Conservation (phyloP, 2,797 vertebrate species). For the Molossus alvarezi region DNA sequence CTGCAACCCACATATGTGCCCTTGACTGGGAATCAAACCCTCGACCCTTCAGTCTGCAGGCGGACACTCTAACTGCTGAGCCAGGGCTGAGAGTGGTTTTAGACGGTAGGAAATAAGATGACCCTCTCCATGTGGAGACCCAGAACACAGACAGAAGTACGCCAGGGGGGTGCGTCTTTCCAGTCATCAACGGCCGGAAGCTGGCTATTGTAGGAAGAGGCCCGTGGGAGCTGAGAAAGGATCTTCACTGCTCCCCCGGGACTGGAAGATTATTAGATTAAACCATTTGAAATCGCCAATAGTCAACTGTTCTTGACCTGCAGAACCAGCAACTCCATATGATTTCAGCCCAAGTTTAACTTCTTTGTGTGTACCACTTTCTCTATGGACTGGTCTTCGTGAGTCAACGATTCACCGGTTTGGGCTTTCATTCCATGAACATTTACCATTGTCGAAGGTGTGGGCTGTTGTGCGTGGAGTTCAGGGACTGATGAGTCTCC, state of each 20-base stretch:
- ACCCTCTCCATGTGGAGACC: neutral
- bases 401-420: neutral
- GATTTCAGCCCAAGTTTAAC: neutral
- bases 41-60: no score
- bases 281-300: neutral
- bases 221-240: neutral
- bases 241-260: neutral
- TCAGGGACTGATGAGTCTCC: neutral
- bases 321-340: neutral
- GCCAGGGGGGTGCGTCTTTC: neutral
- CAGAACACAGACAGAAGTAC: neutral
- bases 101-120: neutral
- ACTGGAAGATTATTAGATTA: slow-evolving; percentile 10
- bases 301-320: neutral
- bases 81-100: neutral
- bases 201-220: neutral
- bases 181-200: neutral
- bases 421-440: neutral
- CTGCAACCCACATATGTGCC: no score
- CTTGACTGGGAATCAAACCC: no score
- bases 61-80: no score
- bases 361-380: neutral
- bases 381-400: neutral
- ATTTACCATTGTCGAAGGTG: neutral
- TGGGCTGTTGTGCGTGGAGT: neutral